phyloP scores from a whole-genome alignment of 2,888 invertebrate genomes.

The Clusia tigrina region DNA sequence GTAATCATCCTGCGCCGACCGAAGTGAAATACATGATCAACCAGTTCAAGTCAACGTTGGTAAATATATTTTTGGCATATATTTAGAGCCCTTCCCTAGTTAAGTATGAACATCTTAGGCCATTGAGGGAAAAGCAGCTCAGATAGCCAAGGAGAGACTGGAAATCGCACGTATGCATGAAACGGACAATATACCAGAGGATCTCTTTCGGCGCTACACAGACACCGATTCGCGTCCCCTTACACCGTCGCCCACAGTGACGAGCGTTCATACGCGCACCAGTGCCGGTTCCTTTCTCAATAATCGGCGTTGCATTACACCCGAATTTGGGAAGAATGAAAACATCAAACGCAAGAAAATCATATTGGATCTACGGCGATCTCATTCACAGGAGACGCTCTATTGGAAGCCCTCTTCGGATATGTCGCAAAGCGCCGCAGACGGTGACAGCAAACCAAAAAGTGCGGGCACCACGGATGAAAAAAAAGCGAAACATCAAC shows the following conservation, averaged over 20 bases:
- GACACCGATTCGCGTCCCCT: constrained; percentile 85
- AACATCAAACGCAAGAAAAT: constrained; percentile 70
- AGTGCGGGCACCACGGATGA: constrained; percentile 54
- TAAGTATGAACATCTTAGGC: constrained; percentile 28
- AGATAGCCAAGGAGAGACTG: constrained; percentile 35
- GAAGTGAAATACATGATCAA: constrained; percentile 77
- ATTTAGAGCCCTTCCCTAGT: background rate
- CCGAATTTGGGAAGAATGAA: constrained; percentile 70
- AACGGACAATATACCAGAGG: constrained; percentile 75
- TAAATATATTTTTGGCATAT: constrained; percentile 52
- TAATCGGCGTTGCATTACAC: constrained; percentile 74
- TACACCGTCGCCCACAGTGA: constrained; percentile 81
- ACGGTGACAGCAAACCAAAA: constrained; percentile 51
- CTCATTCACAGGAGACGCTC: constrained; percentile 66
- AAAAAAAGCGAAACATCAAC: constrained; percentile 45
- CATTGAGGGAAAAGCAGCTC: constrained; percentile 47
- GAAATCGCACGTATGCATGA: constrained; percentile 33
- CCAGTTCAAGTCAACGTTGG: constrained; percentile 77
- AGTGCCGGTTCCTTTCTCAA: constrained; percentile 67
- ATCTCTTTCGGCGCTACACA: constrained; percentile 80
- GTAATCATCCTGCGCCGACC: constrained; percentile 83
- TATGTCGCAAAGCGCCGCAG: constrained; percentile 58
- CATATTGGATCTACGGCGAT: constrained; percentile 72
- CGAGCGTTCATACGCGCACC: constrained; percentile 76
- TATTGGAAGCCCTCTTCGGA: constrained; percentile 66